These are phyloP conservation scores for Intellagama lesueurii DNA, from an alignment of 2,797 vertebrate species.

Conservation along the genomic window DNA sequence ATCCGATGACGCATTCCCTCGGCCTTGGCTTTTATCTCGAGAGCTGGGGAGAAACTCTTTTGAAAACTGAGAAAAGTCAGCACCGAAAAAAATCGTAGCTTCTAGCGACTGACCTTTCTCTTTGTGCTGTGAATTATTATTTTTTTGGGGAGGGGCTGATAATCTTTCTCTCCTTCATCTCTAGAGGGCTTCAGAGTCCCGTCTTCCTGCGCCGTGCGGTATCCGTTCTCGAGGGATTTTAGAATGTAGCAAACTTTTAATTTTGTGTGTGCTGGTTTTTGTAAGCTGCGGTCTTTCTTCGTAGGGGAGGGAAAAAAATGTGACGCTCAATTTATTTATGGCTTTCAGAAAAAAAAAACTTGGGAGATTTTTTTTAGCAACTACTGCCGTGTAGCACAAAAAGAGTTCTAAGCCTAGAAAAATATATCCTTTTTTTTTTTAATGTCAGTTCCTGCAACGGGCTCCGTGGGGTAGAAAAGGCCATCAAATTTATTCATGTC, in stretches of 20 bases:
- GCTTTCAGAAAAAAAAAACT: too few species aligned
- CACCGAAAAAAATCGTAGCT: neutral
- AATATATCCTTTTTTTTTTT: too few species aligned
- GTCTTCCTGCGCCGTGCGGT: neutral
- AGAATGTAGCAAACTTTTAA: neutral
- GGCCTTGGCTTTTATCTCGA: too few species aligned
- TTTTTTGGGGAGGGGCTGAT: too few species aligned
- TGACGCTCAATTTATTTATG: too few species aligned
- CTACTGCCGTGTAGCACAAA: rapidly evolving
- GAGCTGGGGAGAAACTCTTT: neutral
- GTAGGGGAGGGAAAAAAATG: too few species aligned
- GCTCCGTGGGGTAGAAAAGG: neutral
- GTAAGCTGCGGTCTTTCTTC: neutral
- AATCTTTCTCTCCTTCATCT: neutral
- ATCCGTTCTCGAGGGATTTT: neutral
- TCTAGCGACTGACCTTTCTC: too few species aligned
- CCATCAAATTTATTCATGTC: too few species aligned
- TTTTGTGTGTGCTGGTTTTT: neutral
- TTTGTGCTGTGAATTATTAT: neutral
- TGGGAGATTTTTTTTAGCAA: neutral
- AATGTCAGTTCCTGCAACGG: neutral
- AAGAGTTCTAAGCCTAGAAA: neutral
- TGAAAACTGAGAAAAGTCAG: neutral
- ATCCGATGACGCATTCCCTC: too few species aligned
- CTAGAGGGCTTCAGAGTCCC: too few species aligned